A percentile compares a stretch with the other conserved stretches of the same genome.
Conservation (phyloP, 1,140 invertebrate genomes). For the Ylistrum balloti region DNA sequence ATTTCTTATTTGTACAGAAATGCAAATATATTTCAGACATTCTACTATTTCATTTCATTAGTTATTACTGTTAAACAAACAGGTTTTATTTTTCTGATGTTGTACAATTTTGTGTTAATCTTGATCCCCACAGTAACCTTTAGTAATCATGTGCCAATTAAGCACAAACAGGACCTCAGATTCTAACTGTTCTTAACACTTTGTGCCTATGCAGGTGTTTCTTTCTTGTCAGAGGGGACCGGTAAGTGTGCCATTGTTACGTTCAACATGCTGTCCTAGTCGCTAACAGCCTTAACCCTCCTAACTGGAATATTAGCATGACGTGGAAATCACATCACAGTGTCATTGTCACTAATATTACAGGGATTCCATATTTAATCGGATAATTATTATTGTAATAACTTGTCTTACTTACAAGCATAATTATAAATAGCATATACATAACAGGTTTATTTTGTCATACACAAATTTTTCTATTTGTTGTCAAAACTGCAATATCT, state of each 20-base stretch:
- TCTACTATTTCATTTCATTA: no score
- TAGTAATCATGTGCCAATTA: background rate
- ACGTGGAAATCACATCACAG: background rate
- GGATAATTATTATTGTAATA: no score
- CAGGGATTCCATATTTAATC: no score
- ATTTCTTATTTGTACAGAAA: no score
- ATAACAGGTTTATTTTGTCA: no score
- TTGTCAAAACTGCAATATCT: no score
- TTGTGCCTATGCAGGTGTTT: background rate
- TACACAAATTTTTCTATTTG: no score
- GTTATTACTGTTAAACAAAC: no score
- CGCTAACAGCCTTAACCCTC: background rate
- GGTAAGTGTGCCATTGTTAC: constrained; percentile 39
- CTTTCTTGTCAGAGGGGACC: constrained; percentile 25
- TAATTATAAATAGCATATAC: no score
- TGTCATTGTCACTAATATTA: background rate
- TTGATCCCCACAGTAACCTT: background rate
- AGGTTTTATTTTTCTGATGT: no score
- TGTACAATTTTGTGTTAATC: background rate
- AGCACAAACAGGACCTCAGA: background rate
- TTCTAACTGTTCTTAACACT: background rate
- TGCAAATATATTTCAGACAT: no score
- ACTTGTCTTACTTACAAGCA: no score
- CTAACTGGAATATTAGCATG: constrained; percentile 22
- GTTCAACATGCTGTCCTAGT: background rate